These are phyloP conservation scores for Lasioglossum marginatum DNA, from an alignment of 2,888 invertebrate species.

Conservation along the genomic window DNA sequence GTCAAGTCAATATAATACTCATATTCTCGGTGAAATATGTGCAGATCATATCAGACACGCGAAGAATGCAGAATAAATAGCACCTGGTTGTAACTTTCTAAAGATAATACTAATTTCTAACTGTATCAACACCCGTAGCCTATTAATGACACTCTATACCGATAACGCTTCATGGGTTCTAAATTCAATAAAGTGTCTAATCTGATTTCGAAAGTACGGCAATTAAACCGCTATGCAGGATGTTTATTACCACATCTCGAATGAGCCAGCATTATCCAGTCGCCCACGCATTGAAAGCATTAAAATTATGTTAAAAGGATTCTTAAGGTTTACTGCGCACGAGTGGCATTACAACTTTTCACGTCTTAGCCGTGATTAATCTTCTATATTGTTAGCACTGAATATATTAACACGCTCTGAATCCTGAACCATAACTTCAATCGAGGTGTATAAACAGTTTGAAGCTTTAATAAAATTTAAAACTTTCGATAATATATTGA, in stretches of 20 bases:
- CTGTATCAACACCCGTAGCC: neutral
- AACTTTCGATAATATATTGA: too few relatives aligned
- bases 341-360: neutral
- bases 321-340: neutral
- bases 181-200: neutral
- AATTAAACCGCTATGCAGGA: neutral
- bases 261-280: neutral
- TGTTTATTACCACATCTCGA: neutral
- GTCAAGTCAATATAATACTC: neutral
- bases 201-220: neutral
- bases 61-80: neutral
- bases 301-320: neutral
- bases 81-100: neutral
- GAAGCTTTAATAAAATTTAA: neutral
- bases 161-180: neutral
- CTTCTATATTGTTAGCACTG: neutral
- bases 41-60: neutral
- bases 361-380: neutral
- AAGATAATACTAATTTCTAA: neutral
- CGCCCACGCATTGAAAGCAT: neutral
- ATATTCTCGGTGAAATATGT: neutral
- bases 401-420: neutral
- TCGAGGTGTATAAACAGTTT: neutral
- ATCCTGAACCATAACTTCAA: neutral
- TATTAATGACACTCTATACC: neutral